Conservation (phyloP, 2,113 vertebrate genomes). For the Myodes glareolus region DNA sequence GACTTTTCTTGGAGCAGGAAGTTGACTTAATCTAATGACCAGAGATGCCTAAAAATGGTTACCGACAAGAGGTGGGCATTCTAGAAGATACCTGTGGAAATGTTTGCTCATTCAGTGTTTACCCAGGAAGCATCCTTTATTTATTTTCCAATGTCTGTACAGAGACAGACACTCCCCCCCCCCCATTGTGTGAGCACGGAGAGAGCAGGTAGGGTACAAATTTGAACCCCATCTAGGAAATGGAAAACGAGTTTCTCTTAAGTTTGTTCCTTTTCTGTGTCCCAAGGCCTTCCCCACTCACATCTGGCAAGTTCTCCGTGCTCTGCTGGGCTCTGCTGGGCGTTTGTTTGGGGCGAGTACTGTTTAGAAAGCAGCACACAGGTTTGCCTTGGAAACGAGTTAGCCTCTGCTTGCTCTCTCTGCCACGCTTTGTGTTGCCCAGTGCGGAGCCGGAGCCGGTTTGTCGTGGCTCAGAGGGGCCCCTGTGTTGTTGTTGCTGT, state of each 20-base stretch:
- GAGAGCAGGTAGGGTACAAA: background rate
- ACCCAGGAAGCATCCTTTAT: slow-evolving; percentile 65
- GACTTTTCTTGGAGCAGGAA: slow-evolving; percentile 75
- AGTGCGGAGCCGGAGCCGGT: background rate
- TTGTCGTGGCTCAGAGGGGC: background rate
- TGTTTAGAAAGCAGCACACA: background rate
- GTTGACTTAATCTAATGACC: slow-evolving; percentile 78
- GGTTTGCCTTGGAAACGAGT: slow-evolving; percentile 20
- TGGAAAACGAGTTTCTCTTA: slow-evolving; percentile 28
- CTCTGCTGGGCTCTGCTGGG: background rate
- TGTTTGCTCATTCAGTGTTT: slow-evolving; percentile 66
- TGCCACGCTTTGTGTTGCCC: background rate
- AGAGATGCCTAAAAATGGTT: slow-evolving; percentile 69
- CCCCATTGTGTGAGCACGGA: background rate
- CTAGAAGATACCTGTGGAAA: slow-evolving; percentile 72
- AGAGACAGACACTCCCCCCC: slow-evolving; percentile 44
- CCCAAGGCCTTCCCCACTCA: background rate
- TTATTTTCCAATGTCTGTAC: slow-evolving; percentile 78
- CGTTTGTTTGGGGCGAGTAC: background rate
- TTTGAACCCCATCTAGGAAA: slow-evolving; percentile 58
- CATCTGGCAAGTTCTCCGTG: background rate
- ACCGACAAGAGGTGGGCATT: slow-evolving; percentile 54
- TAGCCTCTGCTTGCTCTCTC: background rate
- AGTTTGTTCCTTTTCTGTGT: background rate
- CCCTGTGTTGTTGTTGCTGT: background rate